Evolutionary conservation across 1,140 invertebrate species (phyloP), one percentile per base, ranked within the genome.

Genomic region (Xylocopa sonorina): DNA sequence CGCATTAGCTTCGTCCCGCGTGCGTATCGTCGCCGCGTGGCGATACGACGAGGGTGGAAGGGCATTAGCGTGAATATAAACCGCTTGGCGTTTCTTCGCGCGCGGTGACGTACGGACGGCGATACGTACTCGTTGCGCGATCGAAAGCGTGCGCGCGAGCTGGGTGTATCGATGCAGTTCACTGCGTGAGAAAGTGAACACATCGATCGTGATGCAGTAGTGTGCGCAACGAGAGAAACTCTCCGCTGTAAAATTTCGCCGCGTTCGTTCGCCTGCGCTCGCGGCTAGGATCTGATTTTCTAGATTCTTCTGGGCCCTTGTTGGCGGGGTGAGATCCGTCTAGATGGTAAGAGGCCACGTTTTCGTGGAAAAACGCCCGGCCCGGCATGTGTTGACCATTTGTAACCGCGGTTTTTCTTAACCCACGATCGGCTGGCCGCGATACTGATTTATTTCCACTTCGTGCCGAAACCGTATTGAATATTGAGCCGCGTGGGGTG

Each of bases 171-270:
- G 60, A 74, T 53, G 72, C 60, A 41, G 46, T 64, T 74, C 58
- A 64, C 32, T 74, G 60, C 60, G 72, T 74, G 72, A 64, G 72
- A 66, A 66, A 74, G 48, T 32, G 60, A 74, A 62, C 71, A 62
- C 71, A 34, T 62, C 57, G 71, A 62, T 50, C 46, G 51, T 34
- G 41, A n/a, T n/a, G n/a, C n/a, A n/a, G 27, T 58, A 48, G 3
- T 21, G 50, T 53, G 16, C 9, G 41, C n/a, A n/a, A n/a, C n/a
- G n/a, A n/a, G 53, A 72, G 55, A 58, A 72, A 60, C 38, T 60
- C 60, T 72, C 53, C n/a, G n/a, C n/a, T n/a, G 69, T 72, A 32
- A 72, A 72, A 60, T 72, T 60, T 72, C 34, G 38, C 48, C 21
- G 14, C 34, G 29, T 66, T 9, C 62, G 12, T 9, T 48, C 10